A percentile compares a stretch with the other conserved stretches of the same genome.
phyloP scores from a whole-genome alignment of 1,140 invertebrate species.

The Sitobion miscanthi region DNA sequence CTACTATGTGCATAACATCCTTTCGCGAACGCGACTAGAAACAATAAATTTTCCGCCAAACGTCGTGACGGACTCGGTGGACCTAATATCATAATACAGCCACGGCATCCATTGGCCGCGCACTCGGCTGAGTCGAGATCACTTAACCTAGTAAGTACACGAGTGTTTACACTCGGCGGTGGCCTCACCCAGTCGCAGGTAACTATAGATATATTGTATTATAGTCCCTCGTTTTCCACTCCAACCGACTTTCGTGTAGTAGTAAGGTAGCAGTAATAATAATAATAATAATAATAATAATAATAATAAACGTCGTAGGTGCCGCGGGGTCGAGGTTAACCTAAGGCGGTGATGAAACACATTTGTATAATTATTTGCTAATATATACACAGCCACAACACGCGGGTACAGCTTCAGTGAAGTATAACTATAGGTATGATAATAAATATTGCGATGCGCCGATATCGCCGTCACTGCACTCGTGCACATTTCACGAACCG shows the following conservation, averaged over 20 bases:
- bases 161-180: neutral
- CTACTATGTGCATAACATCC: neutral
- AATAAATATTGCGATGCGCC: neutral
- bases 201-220: too few relatives aligned
- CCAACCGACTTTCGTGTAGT: neutral
- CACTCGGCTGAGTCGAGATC: neutral
- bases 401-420: too few relatives aligned
- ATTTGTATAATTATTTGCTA: neutral
- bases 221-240: neutral
- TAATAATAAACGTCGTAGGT: neutral
- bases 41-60: neutral
- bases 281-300: neutral
- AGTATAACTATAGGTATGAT: too few relatives aligned
- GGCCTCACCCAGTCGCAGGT: neutral
- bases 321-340: neutral
- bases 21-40: neutral
- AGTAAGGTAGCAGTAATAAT: neutral
- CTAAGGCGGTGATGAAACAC: neutral
- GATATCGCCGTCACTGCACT: neutral
- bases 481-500: neutral
- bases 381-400: neutral
- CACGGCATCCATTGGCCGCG: neutral
- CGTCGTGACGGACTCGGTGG: too few relatives aligned
- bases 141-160: neutral
- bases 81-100: neutral